phyloP scores from a whole-genome alignment of 2,113 vertebrate species.

The Sapajus apella region DNA sequence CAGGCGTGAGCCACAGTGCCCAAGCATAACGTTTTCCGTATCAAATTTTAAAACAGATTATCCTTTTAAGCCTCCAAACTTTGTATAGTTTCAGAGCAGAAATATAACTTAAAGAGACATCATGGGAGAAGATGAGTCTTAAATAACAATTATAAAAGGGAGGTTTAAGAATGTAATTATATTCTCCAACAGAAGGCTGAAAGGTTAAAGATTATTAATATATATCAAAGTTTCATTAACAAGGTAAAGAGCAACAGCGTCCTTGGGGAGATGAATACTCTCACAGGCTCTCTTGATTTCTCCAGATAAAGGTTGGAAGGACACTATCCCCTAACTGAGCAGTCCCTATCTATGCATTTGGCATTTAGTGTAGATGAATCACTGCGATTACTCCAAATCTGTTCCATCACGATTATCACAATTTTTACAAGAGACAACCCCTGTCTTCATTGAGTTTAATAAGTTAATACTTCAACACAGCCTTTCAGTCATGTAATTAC shows the following conservation, averaged over 20 bases:
- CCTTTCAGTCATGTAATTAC: background rate
- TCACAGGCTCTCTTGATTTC: background rate
- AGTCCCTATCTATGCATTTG: background rate
- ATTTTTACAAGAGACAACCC: background rate
- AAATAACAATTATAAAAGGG: background rate
- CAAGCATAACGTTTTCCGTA: background rate
- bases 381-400: background rate
- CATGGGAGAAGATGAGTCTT: background rate
- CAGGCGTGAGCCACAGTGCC: background rate
- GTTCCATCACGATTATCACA: background rate
- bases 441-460: background rate
- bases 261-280: background rate
- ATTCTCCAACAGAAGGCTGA: background rate
- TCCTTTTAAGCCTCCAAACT: conserved; percentile 34
- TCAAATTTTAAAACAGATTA: conserved; percentile 44
- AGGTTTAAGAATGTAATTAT: background rate
- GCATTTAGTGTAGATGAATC: background rate
- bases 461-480: background rate
- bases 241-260: background rate
- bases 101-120: conserved; percentile 35
- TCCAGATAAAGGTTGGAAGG: background rate
- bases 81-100: conserved; percentile 34
- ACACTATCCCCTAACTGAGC: background rate
- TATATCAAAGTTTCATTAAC: background rate
- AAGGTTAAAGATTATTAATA: conserved; percentile 1